phyloP scores from a whole-genome alignment of 2,888 invertebrate genomes.

The Netelia inedita region DNA sequence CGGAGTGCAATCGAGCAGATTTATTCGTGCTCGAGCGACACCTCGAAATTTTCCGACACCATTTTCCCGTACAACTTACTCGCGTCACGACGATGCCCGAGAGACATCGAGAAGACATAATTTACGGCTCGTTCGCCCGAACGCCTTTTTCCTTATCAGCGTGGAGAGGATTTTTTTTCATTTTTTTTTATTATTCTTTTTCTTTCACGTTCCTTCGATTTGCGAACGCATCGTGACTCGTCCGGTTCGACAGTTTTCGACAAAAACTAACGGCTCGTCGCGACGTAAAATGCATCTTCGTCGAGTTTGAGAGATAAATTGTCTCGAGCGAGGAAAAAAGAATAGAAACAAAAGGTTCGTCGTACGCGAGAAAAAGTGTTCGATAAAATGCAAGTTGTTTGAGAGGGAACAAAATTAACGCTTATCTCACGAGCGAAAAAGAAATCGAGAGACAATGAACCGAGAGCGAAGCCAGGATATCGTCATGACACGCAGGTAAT shows the following conservation, averaged over 20 bases:
- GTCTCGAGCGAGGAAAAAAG: too few relatives aligned
- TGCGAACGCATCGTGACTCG: too few relatives aligned
- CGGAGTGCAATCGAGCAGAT: constrained; percentile 31
- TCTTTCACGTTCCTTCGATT: neutral
- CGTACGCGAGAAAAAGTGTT: too few relatives aligned
- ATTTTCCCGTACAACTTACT: neutral
- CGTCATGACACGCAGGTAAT: constrained; percentile 9
- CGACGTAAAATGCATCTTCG: too few relatives aligned
- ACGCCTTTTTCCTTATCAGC: neutral
- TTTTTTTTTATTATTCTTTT: too few relatives aligned
- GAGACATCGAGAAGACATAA: constrained; percentile 30
- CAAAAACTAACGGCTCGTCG: too few relatives aligned
- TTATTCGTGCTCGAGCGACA: constrained; percentile 43
- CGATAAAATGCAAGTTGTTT: too few relatives aligned
- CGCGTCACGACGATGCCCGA: neutral
- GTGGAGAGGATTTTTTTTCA: neutral
- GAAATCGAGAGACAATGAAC: neutral
- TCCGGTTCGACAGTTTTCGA: too few relatives aligned
- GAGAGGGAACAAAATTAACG: neutral
- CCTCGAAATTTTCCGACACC: neutral
- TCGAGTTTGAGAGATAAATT: too few relatives aligned
- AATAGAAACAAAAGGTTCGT: too few relatives aligned
- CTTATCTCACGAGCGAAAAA: neutral
- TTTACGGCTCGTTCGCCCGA: constrained; percentile 32
- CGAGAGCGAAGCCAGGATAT: constrained; percentile 11